Evolutionary conservation across 2,888 invertebrate species (phyloP), one percentile per base, ranked within the genome.

Genomic region (Dexiosoma caninum): DNA sequence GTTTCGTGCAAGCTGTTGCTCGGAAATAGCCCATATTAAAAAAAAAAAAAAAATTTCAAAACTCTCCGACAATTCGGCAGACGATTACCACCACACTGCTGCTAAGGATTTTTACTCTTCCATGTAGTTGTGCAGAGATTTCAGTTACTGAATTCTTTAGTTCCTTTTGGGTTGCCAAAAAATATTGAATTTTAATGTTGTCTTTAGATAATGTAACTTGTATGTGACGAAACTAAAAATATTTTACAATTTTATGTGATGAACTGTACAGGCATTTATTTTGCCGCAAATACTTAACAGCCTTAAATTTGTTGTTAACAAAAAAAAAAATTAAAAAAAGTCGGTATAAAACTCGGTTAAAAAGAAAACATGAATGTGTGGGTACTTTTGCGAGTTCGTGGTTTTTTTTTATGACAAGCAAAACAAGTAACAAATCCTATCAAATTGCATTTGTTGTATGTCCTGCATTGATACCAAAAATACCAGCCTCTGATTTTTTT

Each of bases 1-100:
- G 72, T 81, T 77, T 69, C 55, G 44, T 69, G 32, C 81, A 81
- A 81, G 76, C 81, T 81, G 81, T 81, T 81, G 81, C 81, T 77
- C 76, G 72, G 81, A 81, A 81, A 51, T 81, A 77, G 55, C 42
- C 71, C 81, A 77, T 72, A 81, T 77, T 77, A 77, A 69, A 30
- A n/a, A n/a, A n/a, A n/a, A n/a, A n/a, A n/a, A n/a, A n/a, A n/a
- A n/a, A 32, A 16, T 2, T 67, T 5, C 49, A 23, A 62, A 80
- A 80, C 66, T 67, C 32, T 53, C 67, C 57, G 1, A 60, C 66
- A 76, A 57, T 51, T 77, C 60, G 62, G 32, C 57, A 72, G 51
- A 62, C 53, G 67, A 66, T 75, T 75, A 66, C 57, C 57, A 59
- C 57, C 49, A 40, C 57, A 21, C 14, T 37, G 37, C 27, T 12